A percentile compares a stretch with the other conserved stretches of the same genome.
Conservation (phyloP, 2,113 vertebrate genomes). For the Ictalurus furcatus region DNA sequence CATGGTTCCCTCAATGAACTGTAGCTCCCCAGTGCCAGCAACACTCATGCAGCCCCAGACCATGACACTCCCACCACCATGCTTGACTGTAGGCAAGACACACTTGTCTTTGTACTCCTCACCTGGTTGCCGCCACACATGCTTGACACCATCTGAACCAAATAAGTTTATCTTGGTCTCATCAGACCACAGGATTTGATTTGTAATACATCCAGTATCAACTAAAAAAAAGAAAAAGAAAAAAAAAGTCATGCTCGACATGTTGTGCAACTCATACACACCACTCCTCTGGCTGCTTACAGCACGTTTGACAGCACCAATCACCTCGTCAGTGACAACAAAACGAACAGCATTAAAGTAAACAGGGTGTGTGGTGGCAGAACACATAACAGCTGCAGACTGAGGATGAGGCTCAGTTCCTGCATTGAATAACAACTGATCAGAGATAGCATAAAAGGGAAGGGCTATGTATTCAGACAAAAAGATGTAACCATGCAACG, state of each 20-base stretch:
- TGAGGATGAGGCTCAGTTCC: background rate
- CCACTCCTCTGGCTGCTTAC: too few species aligned
- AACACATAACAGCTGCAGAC: slow-evolving; percentile 14
- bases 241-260: background rate
- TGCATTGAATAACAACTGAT: background rate
- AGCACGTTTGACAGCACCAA: background rate
- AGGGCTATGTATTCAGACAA: background rate
- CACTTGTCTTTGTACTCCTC: too few species aligned
- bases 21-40: too few species aligned
- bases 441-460: background rate
- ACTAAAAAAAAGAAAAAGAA: background rate
- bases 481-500: background rate
- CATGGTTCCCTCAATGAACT: too few species aligned
- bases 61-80: too few species aligned
- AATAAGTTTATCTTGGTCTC: too few species aligned
- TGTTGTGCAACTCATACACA: background rate
- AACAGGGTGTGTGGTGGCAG: slow-evolving; percentile 4
- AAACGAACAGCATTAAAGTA: slow-evolving; percentile 16
- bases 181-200: too few species aligned
- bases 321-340: background rate
- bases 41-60: too few species aligned
- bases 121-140: too few species aligned
- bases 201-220: background rate
- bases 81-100: too few species aligned
- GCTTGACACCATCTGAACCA: too few species aligned